Conservation (phyloP, 2,797 vertebrate species). For the Gallinago solitaria region DNA sequence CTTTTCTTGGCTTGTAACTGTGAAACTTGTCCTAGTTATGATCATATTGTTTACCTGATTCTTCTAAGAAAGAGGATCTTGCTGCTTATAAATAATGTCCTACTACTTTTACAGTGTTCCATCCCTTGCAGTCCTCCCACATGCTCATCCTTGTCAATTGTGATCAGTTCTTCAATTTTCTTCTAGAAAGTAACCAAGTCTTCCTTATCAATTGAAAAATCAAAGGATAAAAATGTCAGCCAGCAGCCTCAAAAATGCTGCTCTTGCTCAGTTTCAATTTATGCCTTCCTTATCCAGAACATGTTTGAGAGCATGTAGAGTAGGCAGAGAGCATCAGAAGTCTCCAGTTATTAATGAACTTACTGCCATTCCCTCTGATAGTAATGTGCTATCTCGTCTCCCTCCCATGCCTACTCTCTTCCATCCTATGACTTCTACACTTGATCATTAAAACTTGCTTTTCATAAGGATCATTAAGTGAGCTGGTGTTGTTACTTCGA, state of each 20-base stretch:
- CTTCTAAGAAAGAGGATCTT: not conserved
- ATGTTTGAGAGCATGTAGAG: not conserved
- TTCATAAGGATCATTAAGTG: not conserved
- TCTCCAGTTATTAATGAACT: accelerated
- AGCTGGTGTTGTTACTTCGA: not conserved
- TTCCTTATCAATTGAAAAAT: not conserved
- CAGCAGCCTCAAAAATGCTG: not conserved
- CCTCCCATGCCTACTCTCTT: not conserved
- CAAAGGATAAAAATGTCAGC: not conserved
- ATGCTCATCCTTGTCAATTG: not conserved
- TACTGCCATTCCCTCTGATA: not conserved
- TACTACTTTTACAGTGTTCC: not conserved
- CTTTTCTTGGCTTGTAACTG: not conserved
- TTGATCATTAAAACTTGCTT: not conserved
- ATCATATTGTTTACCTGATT: not conserved
- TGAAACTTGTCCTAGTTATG: not conserved
- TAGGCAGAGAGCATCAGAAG: not conserved
- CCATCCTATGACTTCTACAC: not conserved
- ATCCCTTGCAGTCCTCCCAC: conserved; percentile 14
- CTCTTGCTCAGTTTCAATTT: not conserved
- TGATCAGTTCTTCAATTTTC: not conserved
- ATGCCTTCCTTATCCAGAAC: not conserved
- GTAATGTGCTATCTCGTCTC: not conserved
- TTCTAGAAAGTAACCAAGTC: not conserved
- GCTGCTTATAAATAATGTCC: not conserved